phyloP scores from a whole-genome alignment of 1,140 invertebrate genomes.

The Brachionus calyciflorus region DNA sequence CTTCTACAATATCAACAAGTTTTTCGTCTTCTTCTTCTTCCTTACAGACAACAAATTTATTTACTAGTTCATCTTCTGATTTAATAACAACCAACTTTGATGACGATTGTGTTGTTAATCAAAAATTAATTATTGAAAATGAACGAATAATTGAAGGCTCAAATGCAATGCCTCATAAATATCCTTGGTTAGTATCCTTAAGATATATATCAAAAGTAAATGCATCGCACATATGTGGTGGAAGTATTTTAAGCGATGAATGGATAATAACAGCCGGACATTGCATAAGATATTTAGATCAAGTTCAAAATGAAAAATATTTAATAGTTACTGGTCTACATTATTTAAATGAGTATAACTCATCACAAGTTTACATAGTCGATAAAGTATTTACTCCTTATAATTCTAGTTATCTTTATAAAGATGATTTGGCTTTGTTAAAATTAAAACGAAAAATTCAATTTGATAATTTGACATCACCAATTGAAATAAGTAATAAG shows the following conservation, averaged over 20 bases:
- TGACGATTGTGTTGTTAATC: too few species aligned
- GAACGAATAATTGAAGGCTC: too few species aligned
- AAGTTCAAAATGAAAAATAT: not conserved
- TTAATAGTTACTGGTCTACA: not conserved
- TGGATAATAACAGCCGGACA: slow-evolving; percentile 26
- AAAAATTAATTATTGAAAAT: too few species aligned
- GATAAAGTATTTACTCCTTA: not conserved
- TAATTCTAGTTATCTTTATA: not conserved
- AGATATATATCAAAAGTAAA: too few species aligned
- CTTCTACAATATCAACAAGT: too few species aligned
- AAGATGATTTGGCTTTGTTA: not conserved
- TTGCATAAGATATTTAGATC: not conserved
- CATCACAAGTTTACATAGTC: not conserved
- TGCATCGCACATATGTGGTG: not conserved
- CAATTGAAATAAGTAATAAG: not conserved
- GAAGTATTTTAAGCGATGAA: not conserved
- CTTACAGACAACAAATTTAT: too few species aligned
- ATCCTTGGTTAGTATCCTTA: too few species aligned
- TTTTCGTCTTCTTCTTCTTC: too few species aligned
- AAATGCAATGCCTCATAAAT: too few species aligned
- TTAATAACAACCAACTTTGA: too few species aligned
- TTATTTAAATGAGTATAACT: not conserved
- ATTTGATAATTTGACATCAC: not conserved
- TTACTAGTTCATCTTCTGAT: too few species aligned
- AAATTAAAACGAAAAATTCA: not conserved